Evolutionary conservation across 2,888 invertebrate species (phyloP), one percentile per base, ranked within the genome.

Genomic region (Torymus aiolomorphi): DNA sequence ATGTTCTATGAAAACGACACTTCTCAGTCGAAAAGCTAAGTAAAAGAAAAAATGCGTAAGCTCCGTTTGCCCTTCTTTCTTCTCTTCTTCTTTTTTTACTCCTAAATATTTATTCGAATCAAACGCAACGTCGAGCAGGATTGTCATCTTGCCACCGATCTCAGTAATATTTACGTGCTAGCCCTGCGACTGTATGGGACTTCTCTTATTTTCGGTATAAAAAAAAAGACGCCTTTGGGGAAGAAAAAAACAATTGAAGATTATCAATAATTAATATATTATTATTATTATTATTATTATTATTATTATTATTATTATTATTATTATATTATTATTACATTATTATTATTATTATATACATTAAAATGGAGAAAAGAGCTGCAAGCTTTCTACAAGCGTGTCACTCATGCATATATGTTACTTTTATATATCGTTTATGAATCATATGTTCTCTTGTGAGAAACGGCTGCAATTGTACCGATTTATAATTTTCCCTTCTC

Each of bases 81-180:
- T 42, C 49, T n/a, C n/a, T n/a, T 67, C 12, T 20, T 10, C 14
- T 16, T 74, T 63, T 69, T 51, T 57, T 51, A n/a, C 8, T 42
- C 11, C 20, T n/a, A 59, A 51, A 66, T 69, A 72, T 74, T 70
- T 78, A 76, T 76, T 79, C 31, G 62, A 83, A 83, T 75, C 79
- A 77, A 81, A 67, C 20, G 57, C 51, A 82, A 86, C 83, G 84
- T 81, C 86, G 85, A 87, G 85, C 86, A 86, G 85, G 87, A 87
- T 85, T 76, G 8, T 56, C n/a, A 70, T 85, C 82, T 86, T 84
- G 86, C 85, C 85, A 87, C 84, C 86, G 88, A 88, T 88, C 88
- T 89, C 88, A 88, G 83, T 87, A 81, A 79, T 79, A 73, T 61
- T 69, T 81, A 84, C 86, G 31, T 85, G 86, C 86, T 87, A 85